A percentile compares a stretch with the other conserved stretches of the same genome.
phyloP scores from a whole-genome alignment of 2,888 invertebrate genomes.

The Drosophila dives region DNA sequence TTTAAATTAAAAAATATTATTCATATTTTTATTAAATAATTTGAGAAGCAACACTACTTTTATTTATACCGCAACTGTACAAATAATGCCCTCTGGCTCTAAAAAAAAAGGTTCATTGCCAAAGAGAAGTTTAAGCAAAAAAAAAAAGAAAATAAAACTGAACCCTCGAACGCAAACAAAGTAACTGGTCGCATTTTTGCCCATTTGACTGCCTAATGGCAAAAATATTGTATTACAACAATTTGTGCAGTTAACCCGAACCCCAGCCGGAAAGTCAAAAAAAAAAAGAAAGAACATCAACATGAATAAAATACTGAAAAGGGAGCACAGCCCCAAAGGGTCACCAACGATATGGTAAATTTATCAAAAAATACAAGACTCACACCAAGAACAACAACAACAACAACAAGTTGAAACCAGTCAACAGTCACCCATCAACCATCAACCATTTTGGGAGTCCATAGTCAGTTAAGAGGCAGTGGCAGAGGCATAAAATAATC shows the following conservation, averaged over 20 bases:
- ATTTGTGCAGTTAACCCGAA: conserved; percentile 57
- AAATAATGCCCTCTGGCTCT: not conserved
- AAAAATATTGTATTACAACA: conserved; percentile 80
- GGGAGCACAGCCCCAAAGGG: conserved; percentile 57
- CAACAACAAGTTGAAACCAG: conserved; percentile 58
- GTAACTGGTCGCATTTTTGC: conserved; percentile 57
- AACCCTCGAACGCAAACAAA: conserved; percentile 50
- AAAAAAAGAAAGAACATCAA: conserved; percentile 10
- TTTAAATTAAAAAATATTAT: not conserved
- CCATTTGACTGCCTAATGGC: conserved; percentile 74
- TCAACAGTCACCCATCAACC: conserved; percentile 15
- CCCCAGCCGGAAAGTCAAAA: conserved; percentile 8
- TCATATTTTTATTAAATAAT: not conserved
- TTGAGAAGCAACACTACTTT: not conserved
- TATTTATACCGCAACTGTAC: not conserved
- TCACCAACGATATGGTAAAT: conserved; percentile 80
- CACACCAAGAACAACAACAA: conserved; percentile 36
- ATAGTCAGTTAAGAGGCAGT: conserved; percentile 37
- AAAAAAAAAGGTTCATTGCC: conserved; percentile 13
- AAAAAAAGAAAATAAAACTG: not conserved
- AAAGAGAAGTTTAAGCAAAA: conserved; percentile 7
- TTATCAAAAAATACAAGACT: conserved; percentile 69
- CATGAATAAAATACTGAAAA: conserved; percentile 39
- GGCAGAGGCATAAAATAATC: conserved; percentile 68
- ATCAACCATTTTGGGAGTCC: not conserved